Conservation (phyloP, 2,797 vertebrate genomes). For the Etheostoma nigrum region DNA sequence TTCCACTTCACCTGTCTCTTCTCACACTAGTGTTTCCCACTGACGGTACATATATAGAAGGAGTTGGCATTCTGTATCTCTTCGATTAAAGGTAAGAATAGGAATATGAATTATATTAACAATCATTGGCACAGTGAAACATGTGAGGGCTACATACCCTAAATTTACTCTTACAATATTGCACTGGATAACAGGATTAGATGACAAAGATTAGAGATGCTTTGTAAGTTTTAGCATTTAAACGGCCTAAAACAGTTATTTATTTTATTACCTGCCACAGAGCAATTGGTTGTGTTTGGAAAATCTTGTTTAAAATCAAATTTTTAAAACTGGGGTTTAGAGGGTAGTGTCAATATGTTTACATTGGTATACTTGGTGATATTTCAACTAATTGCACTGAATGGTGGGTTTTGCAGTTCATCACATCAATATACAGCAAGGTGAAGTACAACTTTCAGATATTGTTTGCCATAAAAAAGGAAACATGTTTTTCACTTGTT, state of each 20-base stretch:
- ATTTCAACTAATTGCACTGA: background rate
- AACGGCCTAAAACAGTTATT: background rate
- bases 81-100: constrained; percentile 62
- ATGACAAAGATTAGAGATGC: background rate
- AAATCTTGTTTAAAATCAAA: background rate
- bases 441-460: background rate
- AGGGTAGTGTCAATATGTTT: background rate
- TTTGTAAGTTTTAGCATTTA: background rate
- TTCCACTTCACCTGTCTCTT: constrained; percentile 23
- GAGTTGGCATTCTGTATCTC: background rate
- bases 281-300: background rate
- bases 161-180: background rate
- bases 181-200: background rate
- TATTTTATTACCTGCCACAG: background rate
- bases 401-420: background rate
- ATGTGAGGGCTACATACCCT: background rate
- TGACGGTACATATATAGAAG: background rate
- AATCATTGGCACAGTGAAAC: background rate
- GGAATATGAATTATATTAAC: background rate
- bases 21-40: background rate
- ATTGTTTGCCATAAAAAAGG: background rate
- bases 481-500: background rate
- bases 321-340: background rate
- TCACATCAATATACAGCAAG: background rate
- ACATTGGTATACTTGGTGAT: background rate